Base-by-base conservation (phyloP, 1,140 invertebrate species). In the Armadillidium nasatum region DNA sequence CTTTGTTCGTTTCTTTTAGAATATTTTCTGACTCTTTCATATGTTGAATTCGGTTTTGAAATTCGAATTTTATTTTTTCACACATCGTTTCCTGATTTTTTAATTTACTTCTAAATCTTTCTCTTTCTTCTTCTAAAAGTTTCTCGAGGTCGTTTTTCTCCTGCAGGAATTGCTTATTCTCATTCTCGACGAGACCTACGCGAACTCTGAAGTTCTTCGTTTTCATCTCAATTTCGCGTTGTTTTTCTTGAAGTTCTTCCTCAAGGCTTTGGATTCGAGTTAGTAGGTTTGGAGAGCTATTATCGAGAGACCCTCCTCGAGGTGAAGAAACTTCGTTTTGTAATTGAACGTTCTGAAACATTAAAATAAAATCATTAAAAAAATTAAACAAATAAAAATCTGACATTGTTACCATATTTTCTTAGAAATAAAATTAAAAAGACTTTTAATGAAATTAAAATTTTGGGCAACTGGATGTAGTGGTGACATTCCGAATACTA, bases 121-220 rank as follows among this genome's bases (percentile, higher is more conserved):
- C 73, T 33, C 60, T 75, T 43, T 75, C 73, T 44, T 75, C 73
- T 44, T 68, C 33, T 23, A 75, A 19, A 15, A 68, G 73, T 43
- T 68, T 23, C 60, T 75, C 73, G 0, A 75, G 73, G 45, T 60
- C 73, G 60, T 66, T 75, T 13, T 54, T 23, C 19, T 75, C 60
- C 22, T 75, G 73, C 22, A 75, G 60, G 60, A 67, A 68, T 54
- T 67, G 66, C 11, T 33, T 69, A 45, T 66, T 75, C 44, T 75
- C 73, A 19, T 75, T 75, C 73, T 75, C 73, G n/a, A 60, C 50
- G 11, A 60, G 11, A 7, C 50, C 50, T 13, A 60, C 11, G 11
- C 50, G 50, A 19, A 60, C 7, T 19, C 19, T 60, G 50, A 60
- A 60, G 50, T 60, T 60, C 19, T 60, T 60, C 11, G 50, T 60